Base-by-base conservation (phyloP, 2,888 invertebrate species). In the Erynnis tages region DNA sequence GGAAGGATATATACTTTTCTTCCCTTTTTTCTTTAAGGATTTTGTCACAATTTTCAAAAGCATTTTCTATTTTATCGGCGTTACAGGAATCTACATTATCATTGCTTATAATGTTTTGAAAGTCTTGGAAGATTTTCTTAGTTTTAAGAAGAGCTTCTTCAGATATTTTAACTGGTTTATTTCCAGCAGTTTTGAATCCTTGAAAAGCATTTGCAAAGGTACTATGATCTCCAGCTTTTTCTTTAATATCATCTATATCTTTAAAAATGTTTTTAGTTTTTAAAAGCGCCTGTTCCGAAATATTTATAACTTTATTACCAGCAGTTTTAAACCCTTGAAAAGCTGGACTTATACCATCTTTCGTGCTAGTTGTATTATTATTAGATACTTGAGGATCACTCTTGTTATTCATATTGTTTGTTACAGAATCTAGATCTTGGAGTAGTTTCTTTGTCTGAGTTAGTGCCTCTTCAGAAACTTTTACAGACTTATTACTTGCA, bases 401-500 rank as follows among this genome's bases (percentile, higher is more conserved):
- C 17, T n/a, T 16, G 17, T 17, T 35, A n/a, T 17, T 35, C n/a
- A n/a, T n/a, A n/a, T n/a, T n/a, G 7, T 21, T 34, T 5, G 3
- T 11, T 19, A 4, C 3, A 16, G 10, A 10, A 21, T 34, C n/a
- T 14, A 62, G 47, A 47, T 61, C 61, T 23, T 54, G 23, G 54
- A 74, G 67, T 2, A 73, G 16, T 4, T 55, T 58, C 62, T 60
- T 66, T 13, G 60, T 61, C 46, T 61, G 64, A 11, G 52, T 47
- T 29, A 62, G 21, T 13, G 72, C 61, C 38, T 62, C 53, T 30
- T 68, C 61, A 5, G 73, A 74, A 35, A 79, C 59, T 16, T 45
- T 34, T 25, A 78, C 66, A 23, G 56, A 53, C 60, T 73, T 76
- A 10, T 82, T 80, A 59, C 62, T 75, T 10, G 79, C 79, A 8